Percentiles rank a stretch among this genome's conserved stretches.
phyloP scores from a whole-genome alignment of 53 echinoderm and acorn worm species.

The Mesocentrotus franciscanus region DNA sequence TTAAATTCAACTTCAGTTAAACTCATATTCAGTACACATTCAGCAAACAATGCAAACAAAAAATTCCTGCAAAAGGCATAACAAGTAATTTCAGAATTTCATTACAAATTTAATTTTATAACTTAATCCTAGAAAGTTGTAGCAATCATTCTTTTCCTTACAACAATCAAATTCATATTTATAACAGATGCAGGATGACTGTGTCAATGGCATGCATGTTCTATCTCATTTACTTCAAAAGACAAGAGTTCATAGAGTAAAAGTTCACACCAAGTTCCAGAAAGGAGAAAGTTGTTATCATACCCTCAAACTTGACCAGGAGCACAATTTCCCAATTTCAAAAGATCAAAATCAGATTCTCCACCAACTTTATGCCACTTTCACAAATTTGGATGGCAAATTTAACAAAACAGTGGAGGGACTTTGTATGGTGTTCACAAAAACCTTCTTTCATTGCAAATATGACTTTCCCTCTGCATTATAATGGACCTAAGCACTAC shows the following conservation, averaged over 20 bases:
- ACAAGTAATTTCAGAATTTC: neutral
- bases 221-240: neutral
- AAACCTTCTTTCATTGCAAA: neutral
- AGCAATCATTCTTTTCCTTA: neutral
- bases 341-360: slow-evolving; percentile 43
- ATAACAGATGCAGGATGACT: neutral
- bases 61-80: neutral
- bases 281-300: slow-evolving; percentile 43
- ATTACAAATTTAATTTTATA: neutral
- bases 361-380: neutral
- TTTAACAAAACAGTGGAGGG: slow-evolving; percentile 45
- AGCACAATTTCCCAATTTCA: slow-evolving; percentile 30
- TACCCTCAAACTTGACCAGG: slow-evolving; percentile 24
- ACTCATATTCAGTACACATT: neutral
- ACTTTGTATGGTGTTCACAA: neutral
- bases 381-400: slow-evolving; percentile 26
- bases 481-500: slow-evolving; percentile 16
- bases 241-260: neutral
- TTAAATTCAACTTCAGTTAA: neutral
- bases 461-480: neutral
- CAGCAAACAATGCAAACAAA: neutral
- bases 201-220: neutral
- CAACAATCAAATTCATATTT: neutral
- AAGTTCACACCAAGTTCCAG: neutral
- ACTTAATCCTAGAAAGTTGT: neutral